Percentiles rank a stretch among this genome's conserved stretches.
Conservation (phyloP, 2,113 vertebrate species). For the Phrynosoma blainvillii region DNA sequence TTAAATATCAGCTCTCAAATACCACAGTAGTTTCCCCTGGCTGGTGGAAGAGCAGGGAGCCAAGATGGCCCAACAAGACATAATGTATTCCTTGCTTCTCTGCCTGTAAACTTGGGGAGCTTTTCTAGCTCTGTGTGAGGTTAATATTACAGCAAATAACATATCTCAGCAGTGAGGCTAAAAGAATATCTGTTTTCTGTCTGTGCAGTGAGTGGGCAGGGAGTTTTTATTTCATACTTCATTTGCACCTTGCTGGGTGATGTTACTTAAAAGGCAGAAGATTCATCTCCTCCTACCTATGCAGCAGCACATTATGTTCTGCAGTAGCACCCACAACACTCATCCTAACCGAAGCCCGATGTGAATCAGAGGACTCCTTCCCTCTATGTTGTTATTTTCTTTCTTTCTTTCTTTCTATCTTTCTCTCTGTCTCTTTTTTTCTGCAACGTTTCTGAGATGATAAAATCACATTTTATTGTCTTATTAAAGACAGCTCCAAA, state of each 20-base stretch:
- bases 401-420: too few species aligned
- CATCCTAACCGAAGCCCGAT: constrained; percentile 46
- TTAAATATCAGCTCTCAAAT: constrained; percentile 45
- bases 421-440: constrained; percentile 34
- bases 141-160: constrained; percentile 69
- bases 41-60: constrained; percentile 44
- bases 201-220: constrained; percentile 68
- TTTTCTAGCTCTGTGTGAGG: constrained; percentile 56
- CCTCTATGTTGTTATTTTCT: constrained; percentile 5
- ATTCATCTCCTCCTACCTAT: constrained; percentile 68
- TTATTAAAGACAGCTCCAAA: constrained; percentile 60
- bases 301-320: constrained; percentile 59
- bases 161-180: constrained; percentile 63
- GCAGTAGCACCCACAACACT: constrained; percentile 60
- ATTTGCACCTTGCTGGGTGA: constrained; percentile 79
- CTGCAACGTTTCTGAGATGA: constrained; percentile 43
- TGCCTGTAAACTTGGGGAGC: constrained; percentile 55
- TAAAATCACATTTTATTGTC: constrained; percentile 48
- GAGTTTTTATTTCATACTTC: constrained; percentile 78
- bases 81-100: constrained; percentile 55
- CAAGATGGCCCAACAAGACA: constrained; percentile 47
- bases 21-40: constrained; percentile 40
- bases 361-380: constrained; percentile 51
- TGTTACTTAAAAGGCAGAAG: constrained; percentile 67
- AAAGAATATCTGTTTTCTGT: constrained; percentile 62